A percentile compares a stretch with the other conserved stretches of the same genome.
These are phyloP conservation scores for Clarias magur DNA, from an alignment of 2,113 vertebrate genomes.

Conservation along the genomic window DNA sequence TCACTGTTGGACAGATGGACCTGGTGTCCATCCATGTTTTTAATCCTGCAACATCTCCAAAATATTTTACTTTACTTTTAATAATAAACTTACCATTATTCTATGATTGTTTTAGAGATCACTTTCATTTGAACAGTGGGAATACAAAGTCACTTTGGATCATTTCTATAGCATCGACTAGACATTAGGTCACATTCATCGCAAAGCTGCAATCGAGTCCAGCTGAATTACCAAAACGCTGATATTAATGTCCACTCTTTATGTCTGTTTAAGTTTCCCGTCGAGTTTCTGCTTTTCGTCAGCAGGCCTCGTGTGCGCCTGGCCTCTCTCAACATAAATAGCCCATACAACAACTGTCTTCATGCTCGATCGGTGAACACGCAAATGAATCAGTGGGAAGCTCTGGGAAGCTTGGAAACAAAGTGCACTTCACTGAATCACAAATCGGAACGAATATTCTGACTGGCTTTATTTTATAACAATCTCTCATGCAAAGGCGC, in stretches of 20 bases:
- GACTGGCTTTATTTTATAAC: conserved; percentile 24
- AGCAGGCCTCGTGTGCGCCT: conserved; percentile 33
- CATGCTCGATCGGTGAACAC: conserved; percentile 25
- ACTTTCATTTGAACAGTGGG: background rate
- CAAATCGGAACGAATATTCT: conserved; percentile 2
- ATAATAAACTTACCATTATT: background rate
- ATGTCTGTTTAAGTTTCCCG: conserved; percentile 43
- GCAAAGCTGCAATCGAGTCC: conserved; percentile 3
- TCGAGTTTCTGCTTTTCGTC: conserved; percentile 42
- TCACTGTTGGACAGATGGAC: too few relatives aligned
- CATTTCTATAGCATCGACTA: background rate
- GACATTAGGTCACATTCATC: background rate
- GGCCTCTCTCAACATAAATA: conserved; percentile 47
- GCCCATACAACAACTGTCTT: conserved; percentile 38
- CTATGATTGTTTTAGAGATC: background rate
- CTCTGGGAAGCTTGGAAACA: conserved; percentile 1
- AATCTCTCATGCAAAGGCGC: background rate
- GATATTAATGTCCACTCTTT: conserved; percentile 46
- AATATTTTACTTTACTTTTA: background rate
- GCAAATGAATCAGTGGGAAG: conserved; percentile 23
- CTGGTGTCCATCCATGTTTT: too few relatives aligned
- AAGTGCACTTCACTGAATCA: conserved; percentile 14
- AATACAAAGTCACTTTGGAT: background rate
- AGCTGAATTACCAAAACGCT: conserved; percentile 33
- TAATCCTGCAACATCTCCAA: background rate